A percentile compares a stretch with the other conserved stretches of the same genome.
These are phyloP conservation scores for Scaptomyza pallida DNA, from an alignment of 1,140 invertebrate genomes.

Conservation along the genomic window DNA sequence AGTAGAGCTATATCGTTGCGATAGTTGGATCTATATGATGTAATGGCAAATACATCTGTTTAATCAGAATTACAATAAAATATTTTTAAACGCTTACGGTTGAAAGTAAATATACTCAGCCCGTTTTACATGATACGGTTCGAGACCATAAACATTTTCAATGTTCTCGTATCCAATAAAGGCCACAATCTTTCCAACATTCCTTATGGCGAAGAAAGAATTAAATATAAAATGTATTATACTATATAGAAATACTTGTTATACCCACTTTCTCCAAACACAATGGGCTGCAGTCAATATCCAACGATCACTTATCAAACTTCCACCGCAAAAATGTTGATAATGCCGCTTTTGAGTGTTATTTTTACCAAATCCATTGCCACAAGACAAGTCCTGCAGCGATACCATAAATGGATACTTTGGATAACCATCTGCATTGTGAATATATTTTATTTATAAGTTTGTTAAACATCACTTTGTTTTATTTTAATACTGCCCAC, in stretches of 20 bases:
- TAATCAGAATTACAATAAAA: no score
- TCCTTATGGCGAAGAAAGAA: no score
- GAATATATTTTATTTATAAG: conserved; percentile 26
- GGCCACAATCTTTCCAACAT: conserved; percentile 55
- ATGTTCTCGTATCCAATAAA: conserved; percentile 74
- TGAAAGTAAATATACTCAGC: conserved; percentile 78
- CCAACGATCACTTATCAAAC: conserved; percentile 69
- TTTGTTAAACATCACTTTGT: not conserved
- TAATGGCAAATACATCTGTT: not conserved
- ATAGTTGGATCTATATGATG: conserved; percentile 62
- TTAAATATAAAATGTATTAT: conserved; percentile 19
- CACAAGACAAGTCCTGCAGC: conserved; percentile 52
- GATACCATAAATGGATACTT: conserved; percentile 77
- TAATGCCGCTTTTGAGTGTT: conserved; percentile 19
- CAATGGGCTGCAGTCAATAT: conserved; percentile 75
- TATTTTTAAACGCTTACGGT: conserved; percentile 70
- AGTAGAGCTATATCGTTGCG: conserved; percentile 76
- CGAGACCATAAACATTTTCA: conserved; percentile 44
- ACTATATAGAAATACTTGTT: not conserved
- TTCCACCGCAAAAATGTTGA: conserved; percentile 74
- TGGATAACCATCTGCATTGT: conserved; percentile 39
- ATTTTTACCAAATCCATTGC: conserved; percentile 7
- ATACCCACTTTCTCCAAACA: conserved; percentile 71
- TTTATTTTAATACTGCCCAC: conserved; percentile 60
- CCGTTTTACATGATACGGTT: conserved; percentile 59